Evolutionary conservation across 2,888 invertebrate species (phyloP), one percentile per base, ranked within the genome.

Genomic region (Rotaria socialis): DNA sequence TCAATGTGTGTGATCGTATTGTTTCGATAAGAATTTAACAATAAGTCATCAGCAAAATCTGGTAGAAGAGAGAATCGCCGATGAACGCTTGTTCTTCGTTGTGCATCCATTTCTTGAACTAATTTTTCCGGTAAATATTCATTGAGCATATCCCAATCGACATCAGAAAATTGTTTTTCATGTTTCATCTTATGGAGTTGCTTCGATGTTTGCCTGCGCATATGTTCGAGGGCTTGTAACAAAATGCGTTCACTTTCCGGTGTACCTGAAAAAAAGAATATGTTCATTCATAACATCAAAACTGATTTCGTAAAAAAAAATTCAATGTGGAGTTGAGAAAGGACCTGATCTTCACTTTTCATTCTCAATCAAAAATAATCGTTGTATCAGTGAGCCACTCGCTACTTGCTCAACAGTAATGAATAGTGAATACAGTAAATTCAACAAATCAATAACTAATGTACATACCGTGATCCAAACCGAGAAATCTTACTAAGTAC

Each of bases 401-500:
- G 60, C 60, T 60, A 60, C 60, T 60, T 60, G 60, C 60, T 60
- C 60, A n/a, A 60, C n/a, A 60, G 60, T 60, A 60, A 60, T 60
- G 60, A 60, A 60, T 60, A 24, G 60, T 60, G 60, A 60, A 60
- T n/a, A 60, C n/a, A 60, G 8, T 60, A 6, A 60, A 60, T 60
- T 60, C n/a, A 60, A 60, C 60, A 60, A 60, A 14, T 60, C 67
- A 67, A 67, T 67, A n/a, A 67, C n/a, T 27, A 27, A 67, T 75
- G 7, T 75, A 75, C 75, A 24, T 47, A 75, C 75, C 75, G 7
- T 41, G 75, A 43, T 75, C 41, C 19, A 75, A 22, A 11, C 75
- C 75, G 4, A 75, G 41, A 16, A 43, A 24, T 43, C 41, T 41
- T 7, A 75, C 43, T 22, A 75, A 41, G 41, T 43, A 75, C 22